phyloP scores from a whole-genome alignment of 2,113 vertebrate species.

The Gasterosteus nipponicus region DNA sequence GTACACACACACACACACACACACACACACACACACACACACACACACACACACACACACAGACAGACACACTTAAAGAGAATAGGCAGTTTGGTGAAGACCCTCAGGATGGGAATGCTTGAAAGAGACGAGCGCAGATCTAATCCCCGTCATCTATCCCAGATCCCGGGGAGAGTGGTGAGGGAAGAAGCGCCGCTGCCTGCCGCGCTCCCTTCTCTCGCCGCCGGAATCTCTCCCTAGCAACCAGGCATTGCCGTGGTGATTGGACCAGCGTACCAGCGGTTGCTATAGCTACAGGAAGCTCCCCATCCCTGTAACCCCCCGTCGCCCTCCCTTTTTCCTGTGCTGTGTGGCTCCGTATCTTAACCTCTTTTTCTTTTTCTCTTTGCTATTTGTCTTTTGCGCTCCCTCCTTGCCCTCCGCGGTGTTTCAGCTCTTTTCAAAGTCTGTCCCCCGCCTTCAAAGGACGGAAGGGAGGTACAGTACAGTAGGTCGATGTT shows the following conservation, averaged over 20 bases:
- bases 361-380: conserved; percentile 53
- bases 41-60: conserved; percentile 20
- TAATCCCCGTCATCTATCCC: conserved; percentile 64
- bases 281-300: conserved; percentile 85
- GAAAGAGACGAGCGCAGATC: conserved; percentile 41
- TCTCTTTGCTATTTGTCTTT: conserved; percentile 25
- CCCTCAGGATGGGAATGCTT: conserved; percentile 26
- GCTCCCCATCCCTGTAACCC: conserved; percentile 73
- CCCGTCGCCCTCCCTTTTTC: conserved; percentile 8
- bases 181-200: conserved; percentile 56
- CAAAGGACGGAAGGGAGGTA: background rate
- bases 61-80: conserved; percentile 43
- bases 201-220: conserved; percentile 63
- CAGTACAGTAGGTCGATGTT: conserved; percentile 37
- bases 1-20: conserved; percentile 16
- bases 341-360: conserved; percentile 44
- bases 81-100: conserved; percentile 41
- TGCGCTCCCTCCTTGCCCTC: background rate
- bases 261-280: conserved; percentile 80
- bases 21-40: conserved; percentile 26
- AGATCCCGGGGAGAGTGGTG: conserved; percentile 52
- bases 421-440: background rate
- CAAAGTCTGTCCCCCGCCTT: conserved; percentile 5
- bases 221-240: conserved; percentile 81
- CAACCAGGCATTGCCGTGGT: conserved; percentile 79